Evolutionary conservation across 2,797 vertebrate genomes (phyloP), one percentile per base, ranked within the genome.

Genomic region (Brachyrhaphis roseni): DNA sequence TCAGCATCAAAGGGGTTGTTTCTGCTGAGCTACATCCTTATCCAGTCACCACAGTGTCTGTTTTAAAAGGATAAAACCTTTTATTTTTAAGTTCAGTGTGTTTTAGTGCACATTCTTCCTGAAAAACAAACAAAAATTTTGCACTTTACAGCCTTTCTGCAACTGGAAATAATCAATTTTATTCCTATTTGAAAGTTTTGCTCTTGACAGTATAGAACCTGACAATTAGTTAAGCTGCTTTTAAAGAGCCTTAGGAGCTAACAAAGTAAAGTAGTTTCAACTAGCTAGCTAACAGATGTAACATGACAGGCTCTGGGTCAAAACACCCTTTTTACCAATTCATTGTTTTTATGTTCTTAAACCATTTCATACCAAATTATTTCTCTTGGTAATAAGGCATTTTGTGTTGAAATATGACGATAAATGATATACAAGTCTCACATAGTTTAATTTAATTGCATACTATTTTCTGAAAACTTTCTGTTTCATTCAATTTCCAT

Each of bases 1-100:
- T 81, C 46, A 77, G 74, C 64, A 78, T 47, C 53, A 72, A 23
- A 75, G 74, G 71, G 73, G 59, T 51, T 36, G 28, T 16, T 78
- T 85, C 68, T 73, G 62, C 73, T 74, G 74, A 81, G 55, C 73
- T 59, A 4, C 39, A 28, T 74, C 31, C 64, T 49, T 34, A 47
- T 39, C 34, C 62, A 39, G 20, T 36, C 20, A 13, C 31, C 34
- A 23, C 49, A 82, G 26, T 31, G 57, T 70, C 16, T 84, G 59
- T 51, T 64, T 28, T 71, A 0, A 34, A 78, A 18, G 1, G 66
- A 80, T 47, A 72, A 81, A 18, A 72, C 55, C 26, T n/a, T 1
- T 34, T 55, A 72, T 1, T 34, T 64, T 36, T 47, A 41, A 16
- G 62, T 73, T 59, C 46, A 36, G 64, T 76, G 23, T 71, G 46